Conservation (phyloP, 2,888 invertebrate species). For the Arctia plantaginis region DNA sequence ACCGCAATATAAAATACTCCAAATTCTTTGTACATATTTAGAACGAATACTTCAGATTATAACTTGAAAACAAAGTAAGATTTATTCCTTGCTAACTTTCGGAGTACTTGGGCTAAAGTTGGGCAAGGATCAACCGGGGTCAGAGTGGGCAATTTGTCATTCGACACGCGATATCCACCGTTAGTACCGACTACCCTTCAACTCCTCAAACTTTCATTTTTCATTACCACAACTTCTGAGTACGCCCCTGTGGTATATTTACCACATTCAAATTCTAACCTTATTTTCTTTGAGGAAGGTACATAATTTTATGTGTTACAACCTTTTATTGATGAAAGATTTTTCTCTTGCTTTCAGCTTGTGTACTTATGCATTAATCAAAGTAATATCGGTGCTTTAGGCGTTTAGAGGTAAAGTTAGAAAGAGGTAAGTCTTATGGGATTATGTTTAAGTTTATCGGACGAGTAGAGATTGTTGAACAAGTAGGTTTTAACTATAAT, state of each 20-base stretch:
- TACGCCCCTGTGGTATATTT: conserved; percentile 39
- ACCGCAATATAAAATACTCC: not conserved
- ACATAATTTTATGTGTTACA: conserved; percentile 10
- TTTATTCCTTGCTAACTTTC: conserved; percentile 59
- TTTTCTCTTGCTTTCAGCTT: conserved; percentile 42
- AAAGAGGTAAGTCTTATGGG: conserved; percentile 38
- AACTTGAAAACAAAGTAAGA: conserved; percentile 53
- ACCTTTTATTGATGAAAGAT: conserved; percentile 28
- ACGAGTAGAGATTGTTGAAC: conserved; percentile 8
- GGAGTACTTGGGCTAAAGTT: conserved; percentile 51
- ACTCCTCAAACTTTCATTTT: conserved; percentile 76
- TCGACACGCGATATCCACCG: conserved; percentile 75
- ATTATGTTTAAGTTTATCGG: conserved; percentile 27
- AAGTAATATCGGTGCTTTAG: conserved; percentile 46
- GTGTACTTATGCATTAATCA: conserved; percentile 50
- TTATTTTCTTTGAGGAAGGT: conserved; percentile 25
- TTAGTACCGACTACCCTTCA: conserved; percentile 65
- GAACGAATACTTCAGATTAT: conserved; percentile 32
- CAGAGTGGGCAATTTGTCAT: conserved; percentile 75
- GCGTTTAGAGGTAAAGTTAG: conserved; percentile 37
- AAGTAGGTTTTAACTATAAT: not conserved
- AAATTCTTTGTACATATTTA: not conserved
- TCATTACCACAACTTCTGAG: conserved; percentile 70
- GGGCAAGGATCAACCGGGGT: conserved; percentile 65
- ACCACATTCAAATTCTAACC: conserved; percentile 25